Conservation (phyloP, 1,140 invertebrate genomes). For the Lasioglossum baleicum region DNA sequence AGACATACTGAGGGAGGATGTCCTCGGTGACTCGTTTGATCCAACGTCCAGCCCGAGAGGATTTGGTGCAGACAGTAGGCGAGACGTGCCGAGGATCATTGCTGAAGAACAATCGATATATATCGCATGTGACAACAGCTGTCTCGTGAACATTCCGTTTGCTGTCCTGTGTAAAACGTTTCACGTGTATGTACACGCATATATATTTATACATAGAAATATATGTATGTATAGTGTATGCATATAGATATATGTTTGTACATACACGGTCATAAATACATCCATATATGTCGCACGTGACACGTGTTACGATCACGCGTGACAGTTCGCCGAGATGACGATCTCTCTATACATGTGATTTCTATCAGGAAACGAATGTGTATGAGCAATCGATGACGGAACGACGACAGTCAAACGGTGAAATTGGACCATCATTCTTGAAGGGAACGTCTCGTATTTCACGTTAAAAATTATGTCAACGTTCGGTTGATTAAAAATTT, state of each 20-base stretch:
- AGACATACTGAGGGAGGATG: not conserved
- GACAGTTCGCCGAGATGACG: conserved; percentile 10
- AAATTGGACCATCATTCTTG: not conserved
- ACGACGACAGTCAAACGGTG: conserved; percentile 11
- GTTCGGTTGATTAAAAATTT: not conserved
- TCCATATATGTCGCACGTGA: conserved; percentile 20
- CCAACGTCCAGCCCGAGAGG: conserved; percentile 47
- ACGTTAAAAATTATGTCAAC: not conserved
- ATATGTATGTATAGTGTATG: not conserved
- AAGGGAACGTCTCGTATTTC: not conserved
- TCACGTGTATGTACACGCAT: conserved; percentile 25
- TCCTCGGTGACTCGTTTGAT: conserved; percentile 47
- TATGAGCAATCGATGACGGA: conserved; percentile 21
- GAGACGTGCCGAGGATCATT: conserved; percentile 67
- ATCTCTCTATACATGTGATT: conserved; percentile 17
- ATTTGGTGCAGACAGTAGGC: conserved; percentile 69
- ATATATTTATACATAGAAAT: conserved; percentile 1
- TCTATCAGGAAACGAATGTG: conserved; percentile 8
- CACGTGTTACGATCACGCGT: conserved; percentile 14
- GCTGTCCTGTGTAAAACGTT: conserved; percentile 61
- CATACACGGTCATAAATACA: conserved; percentile 12
- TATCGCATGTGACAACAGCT: conserved; percentile 62
- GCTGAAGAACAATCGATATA: conserved; percentile 64
- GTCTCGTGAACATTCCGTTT: conserved; percentile 68
- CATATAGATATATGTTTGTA: conserved; percentile 9